A percentile compares a stretch with the other conserved stretches of the same genome.
Evolutionary conservation across 2,797 vertebrate genomes (phyloP).

Genomic region (Poeciliopsis paucimaculata): DNA sequence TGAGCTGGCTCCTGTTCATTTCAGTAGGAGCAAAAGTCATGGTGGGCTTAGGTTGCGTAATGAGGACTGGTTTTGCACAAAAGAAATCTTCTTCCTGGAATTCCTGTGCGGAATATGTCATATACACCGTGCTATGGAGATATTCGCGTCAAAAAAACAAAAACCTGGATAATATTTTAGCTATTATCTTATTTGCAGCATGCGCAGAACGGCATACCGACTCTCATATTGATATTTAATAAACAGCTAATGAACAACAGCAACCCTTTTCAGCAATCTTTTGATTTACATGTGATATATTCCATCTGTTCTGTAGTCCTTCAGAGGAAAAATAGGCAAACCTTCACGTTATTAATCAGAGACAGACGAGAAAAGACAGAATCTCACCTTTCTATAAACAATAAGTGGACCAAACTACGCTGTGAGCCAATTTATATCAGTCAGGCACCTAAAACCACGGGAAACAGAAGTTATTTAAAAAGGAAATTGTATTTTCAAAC

Average conservation of each 20-base stretch:
- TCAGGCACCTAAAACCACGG: neutral
- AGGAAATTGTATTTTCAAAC: neutral
- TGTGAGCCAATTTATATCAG: neutral
- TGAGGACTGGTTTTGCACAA: neutral
- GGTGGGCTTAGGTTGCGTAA: neutral
- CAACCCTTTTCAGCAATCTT: neutral
- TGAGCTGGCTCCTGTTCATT: neutral
- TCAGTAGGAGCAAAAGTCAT: conserved; percentile 2
- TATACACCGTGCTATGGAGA: neutral
- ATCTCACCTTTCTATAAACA: neutral
- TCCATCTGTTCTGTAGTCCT: neutral
- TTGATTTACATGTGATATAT: neutral
- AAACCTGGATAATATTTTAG: neutral
- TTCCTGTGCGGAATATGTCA: neutral
- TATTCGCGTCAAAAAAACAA: neutral
- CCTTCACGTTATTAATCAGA: neutral
- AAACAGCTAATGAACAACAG: neutral
- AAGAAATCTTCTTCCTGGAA: neutral
- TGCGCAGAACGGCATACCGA: neutral
- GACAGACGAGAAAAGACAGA: neutral
- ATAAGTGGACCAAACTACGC: neutral
- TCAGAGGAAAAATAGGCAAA: neutral
- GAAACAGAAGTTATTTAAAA: neutral
- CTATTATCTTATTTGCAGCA: neutral
- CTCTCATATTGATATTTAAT: neutral